Conservation (phyloP, 1,140 invertebrate genomes). For the Drosophila pallidifrons region DNA sequence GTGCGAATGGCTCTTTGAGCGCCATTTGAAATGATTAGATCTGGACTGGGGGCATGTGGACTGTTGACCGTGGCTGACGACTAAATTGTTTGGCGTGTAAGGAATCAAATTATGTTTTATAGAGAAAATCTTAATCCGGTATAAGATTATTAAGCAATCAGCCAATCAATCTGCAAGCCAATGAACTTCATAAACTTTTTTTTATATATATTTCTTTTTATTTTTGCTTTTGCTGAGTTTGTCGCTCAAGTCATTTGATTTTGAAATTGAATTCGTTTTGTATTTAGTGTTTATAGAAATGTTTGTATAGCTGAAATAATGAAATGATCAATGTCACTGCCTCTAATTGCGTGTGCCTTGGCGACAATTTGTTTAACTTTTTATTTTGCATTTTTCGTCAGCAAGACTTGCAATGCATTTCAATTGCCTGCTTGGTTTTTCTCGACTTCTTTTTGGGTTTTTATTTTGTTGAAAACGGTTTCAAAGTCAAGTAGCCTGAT, state of each 20-base stretch:
- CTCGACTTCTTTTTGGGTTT: conserved; percentile 42
- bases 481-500: conserved; percentile 69
- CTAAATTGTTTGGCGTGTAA: conserved; percentile 45
- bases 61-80: conserved; percentile 2
- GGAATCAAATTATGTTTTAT: conserved; percentile 40
- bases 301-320: conserved; percentile 23
- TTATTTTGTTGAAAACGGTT: conserved; percentile 40
- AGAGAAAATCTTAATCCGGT: conserved; percentile 55
- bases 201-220: not conserved
- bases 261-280: conserved; percentile 26
- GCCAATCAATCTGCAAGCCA: conserved; percentile 76
- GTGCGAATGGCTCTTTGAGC: conserved; percentile 50
- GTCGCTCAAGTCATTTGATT: conserved; percentile 47
- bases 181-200: conserved; percentile 60
- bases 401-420: conserved; percentile 66
- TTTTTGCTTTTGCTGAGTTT: conserved; percentile 19
- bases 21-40: conserved; percentile 55
- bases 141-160: conserved; percentile 79
- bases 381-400: conserved; percentile 64
- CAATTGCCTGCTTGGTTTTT: conserved; percentile 73
- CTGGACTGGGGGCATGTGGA: conserved; percentile 23
- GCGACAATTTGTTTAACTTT: conserved; percentile 37
- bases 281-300: conserved; percentile 32
- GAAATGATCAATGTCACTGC: conserved; percentile 72
- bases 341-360: conserved; percentile 62